Evolutionary conservation across 2,888 invertebrate species (phyloP).

Genomic region (Stenurella melanura): DNA sequence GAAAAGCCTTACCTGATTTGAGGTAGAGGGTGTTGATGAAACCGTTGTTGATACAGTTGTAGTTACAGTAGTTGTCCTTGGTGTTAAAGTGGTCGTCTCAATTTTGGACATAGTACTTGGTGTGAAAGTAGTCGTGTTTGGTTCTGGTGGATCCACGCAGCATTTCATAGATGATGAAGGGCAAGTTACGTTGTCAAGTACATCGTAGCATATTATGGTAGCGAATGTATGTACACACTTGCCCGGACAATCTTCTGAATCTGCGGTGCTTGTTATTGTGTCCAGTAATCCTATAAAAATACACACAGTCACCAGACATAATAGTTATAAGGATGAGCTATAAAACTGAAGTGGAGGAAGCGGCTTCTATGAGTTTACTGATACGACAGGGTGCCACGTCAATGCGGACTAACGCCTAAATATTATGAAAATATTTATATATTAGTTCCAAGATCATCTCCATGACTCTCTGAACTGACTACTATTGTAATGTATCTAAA

Average conservation of each 20-base stretch:
- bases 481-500: too few species aligned
- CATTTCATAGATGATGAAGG: conserved; percentile 89
- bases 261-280: conserved; percentile 89
- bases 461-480: too few species aligned
- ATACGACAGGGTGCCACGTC: too few species aligned
- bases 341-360: too few species aligned
- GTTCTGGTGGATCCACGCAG: conserved; percentile 85
- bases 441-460: too few species aligned
- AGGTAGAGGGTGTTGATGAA: conserved; percentile 53
- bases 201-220: conserved; percentile 89
- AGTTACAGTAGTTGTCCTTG: conserved; percentile 61
- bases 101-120: conserved; percentile 47
- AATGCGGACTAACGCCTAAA: too few species aligned
- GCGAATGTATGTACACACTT: conserved; percentile 91
- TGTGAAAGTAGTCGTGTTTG: conserved; percentile 72
- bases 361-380: too few species aligned
- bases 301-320: not conserved
- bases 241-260: conserved; percentile 91
- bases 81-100: conserved; percentile 60
- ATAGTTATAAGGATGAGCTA: not conserved
- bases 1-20: conserved; percentile 55
- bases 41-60: conserved; percentile 60
- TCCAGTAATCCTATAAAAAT: conserved; percentile 83
- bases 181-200: conserved; percentile 87
- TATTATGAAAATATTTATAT: too few species aligned